Evolutionary conservation across 2,797 vertebrate species (phyloP), one percentile per base, ranked within the genome.

Genomic region (Trachops cirrhosus): DNA sequence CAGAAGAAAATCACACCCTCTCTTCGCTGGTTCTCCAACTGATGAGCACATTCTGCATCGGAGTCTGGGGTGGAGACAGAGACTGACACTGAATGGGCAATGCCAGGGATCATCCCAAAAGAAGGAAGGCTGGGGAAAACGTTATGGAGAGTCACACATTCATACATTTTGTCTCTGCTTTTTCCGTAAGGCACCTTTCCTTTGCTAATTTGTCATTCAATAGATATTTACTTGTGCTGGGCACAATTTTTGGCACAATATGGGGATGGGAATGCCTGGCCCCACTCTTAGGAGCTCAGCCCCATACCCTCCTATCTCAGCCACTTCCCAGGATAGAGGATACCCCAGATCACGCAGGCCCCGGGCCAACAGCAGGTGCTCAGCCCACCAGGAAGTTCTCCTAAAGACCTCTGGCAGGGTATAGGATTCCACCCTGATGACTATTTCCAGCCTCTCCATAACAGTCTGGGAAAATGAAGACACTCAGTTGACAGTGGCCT

Each of bases 391-490:
- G 50, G 39, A 70, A 75, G 46, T 41, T 57, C 91, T 68, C 46
- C 48, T n/a, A 9, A 57, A 62, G 57, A 10, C 3, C 29, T 32
- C 86, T 19, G 46, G 54, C 26, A 0, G 34, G 19, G 16, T 0
- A 50, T 10, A n/a, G 70, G 48, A 29, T 48, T 71, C 54, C n/a
- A 44, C 34, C 32, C 73, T 37, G 73, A 54, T 6, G 39, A 50
- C 48, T 83, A 2, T 78, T 93, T 48, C 26, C 64, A 77, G 32
- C 24, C 29, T 83, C 48, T 73, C 59, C 16, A 5, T 24, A 52
- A 52, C 22, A 10, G 19, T 46, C 64, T 29, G 2, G 41, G 85
- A 34, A 93, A 86, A 96, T 89, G 89, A 91, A 96, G 96, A 96
- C 14, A 73, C 52, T 19, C 46, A 15, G 34, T 9, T 77, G 86